Evolutionary conservation across 2,888 invertebrate species (phyloP), one percentile per base, ranked within the genome.

Genomic region (Acheta domesticus): DNA sequence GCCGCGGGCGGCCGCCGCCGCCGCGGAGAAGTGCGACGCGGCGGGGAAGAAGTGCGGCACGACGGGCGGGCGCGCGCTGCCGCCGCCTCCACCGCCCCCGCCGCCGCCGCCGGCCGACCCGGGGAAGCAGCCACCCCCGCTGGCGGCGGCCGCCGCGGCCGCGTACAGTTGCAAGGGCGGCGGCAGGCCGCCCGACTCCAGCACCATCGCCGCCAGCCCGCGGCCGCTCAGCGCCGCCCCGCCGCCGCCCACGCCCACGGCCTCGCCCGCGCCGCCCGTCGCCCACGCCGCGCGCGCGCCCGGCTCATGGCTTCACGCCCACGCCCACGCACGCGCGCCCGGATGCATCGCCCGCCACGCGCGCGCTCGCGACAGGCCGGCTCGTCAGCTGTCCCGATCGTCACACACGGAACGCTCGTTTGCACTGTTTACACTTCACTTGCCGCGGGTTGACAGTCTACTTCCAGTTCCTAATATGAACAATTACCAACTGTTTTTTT

Each of bases 151-250:
- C 85, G 92, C 91, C 84, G 92, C 92, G 75, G 92, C 92, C 85
- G 92, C 92, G 86, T 92, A 92, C 84, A 92, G 87, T 85, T 92
- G 91, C 86, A 92, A 87, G 85, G 92, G 91, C 86, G 92, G 91
- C 88, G 92, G 92, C 87, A 93, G 87, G 84, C 91, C 92, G 86
- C 84, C 82, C 88, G 89, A 86, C 86, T 91, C 92, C 86, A 92
- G 87, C 88, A 92, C 92, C 92, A 92, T 92, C 84, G 86, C 87
- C 81, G 82, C 80, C 79, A 75, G 80, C 79, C 20, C 77, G 16
- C 19, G 62, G 74, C n/a, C n/a, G 62, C 16, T 62, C 62, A 19
- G 16, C 14, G 16, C 14, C 14, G n/a, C 14, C 16, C n/a, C n/a
- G 16, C 12, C 23, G n/a, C n/a, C n/a, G 36, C 62, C n/a, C 16